Evolutionary conservation across 1,140 invertebrate species (phyloP).

Genomic region (Vanessa atalanta): DNA sequence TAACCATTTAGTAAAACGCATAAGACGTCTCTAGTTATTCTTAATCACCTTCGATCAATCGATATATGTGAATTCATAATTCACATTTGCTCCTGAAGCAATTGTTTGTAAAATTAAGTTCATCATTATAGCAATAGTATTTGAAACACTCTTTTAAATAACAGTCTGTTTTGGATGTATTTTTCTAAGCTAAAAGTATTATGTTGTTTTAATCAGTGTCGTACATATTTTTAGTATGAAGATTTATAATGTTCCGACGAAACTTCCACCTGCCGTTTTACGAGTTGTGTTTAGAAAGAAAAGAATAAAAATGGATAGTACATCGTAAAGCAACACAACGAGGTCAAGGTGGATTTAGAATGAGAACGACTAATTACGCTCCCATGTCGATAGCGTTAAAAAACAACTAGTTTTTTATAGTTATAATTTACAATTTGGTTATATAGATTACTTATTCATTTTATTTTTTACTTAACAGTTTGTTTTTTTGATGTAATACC

Average conservation of each 20-base stretch:
- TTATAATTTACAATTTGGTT: neutral
- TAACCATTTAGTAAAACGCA: too few relatives aligned
- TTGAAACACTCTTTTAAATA: neutral
- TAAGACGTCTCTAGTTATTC: too few relatives aligned
- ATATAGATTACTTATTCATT: neutral
- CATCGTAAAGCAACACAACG: slow-evolving; percentile 66
- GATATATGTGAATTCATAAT: too few relatives aligned
- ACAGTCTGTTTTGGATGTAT: neutral
- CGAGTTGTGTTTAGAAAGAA: slow-evolving; percentile 62
- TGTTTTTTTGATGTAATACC: too few relatives aligned
- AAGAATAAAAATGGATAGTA: slow-evolving; percentile 66
- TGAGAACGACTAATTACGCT: slow-evolving; percentile 70
- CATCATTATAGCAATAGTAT: neutral
- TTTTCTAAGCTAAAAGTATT: slow-evolving; percentile 3
- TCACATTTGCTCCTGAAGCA: too few relatives aligned
- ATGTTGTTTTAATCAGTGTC: slow-evolving; percentile 18
- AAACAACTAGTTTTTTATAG: slow-evolving; percentile 1
- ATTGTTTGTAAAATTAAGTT: too few relatives aligned
- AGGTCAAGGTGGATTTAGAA: slow-evolving; percentile 75
- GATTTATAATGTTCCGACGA: slow-evolving; percentile 50
- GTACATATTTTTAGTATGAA: slow-evolving; percentile 25
- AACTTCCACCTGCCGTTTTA: slow-evolving; percentile 57
- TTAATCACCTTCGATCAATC: too few relatives aligned
- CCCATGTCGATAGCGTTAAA: slow-evolving; percentile 39
- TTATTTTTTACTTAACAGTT: neutral